Evolutionary conservation across 1,140 invertebrate species (phyloP).

Genomic region (Ectropis grisescens): DNA sequence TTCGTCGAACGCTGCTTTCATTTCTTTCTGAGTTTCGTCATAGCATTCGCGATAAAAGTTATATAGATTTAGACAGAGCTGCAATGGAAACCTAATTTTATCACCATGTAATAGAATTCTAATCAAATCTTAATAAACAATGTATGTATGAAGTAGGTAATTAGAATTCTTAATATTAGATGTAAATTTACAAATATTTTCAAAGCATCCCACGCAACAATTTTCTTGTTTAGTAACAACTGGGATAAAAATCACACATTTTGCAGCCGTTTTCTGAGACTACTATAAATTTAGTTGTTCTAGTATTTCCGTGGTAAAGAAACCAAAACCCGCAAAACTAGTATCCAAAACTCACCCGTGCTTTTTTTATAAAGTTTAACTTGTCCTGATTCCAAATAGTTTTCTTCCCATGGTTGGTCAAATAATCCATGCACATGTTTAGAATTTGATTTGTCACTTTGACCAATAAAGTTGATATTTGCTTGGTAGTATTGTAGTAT

Average conservation of each 20-base stretch:
- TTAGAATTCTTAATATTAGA: too few species aligned
- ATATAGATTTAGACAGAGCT: constrained; percentile 77
- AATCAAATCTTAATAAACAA: constrained; percentile 79
- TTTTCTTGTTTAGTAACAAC: too few species aligned
- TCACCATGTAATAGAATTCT: constrained; percentile 82
- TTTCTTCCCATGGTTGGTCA: constrained; percentile 75
- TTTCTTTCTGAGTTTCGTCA: constrained; percentile 74
- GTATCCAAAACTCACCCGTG: constrained; percentile 75
- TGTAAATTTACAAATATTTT: too few species aligned
- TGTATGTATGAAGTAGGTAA: constrained; percentile 81
- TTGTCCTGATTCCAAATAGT: constrained; percentile 81
- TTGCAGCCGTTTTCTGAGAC: too few species aligned
- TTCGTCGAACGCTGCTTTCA: constrained; percentile 74
- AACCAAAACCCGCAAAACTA: too few species aligned
- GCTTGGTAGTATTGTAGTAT: constrained; percentile 87
- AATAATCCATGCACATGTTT: constrained; percentile 76
- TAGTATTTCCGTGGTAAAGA: too few species aligned
- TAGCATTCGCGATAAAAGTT: constrained; percentile 76
- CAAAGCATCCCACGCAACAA: too few species aligned
- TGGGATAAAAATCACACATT: too few species aligned
- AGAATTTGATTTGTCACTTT: constrained; percentile 89
- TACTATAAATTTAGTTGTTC: too few species aligned
- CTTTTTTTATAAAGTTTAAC: constrained; percentile 76
- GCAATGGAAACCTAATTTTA: constrained; percentile 69
- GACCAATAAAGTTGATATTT: constrained; percentile 82